Percentiles rank a stretch among this genome's conserved stretches.
phyloP scores from a whole-genome alignment of 2,113 vertebrate genomes.

The Nothobranchius kuhntae region DNA sequence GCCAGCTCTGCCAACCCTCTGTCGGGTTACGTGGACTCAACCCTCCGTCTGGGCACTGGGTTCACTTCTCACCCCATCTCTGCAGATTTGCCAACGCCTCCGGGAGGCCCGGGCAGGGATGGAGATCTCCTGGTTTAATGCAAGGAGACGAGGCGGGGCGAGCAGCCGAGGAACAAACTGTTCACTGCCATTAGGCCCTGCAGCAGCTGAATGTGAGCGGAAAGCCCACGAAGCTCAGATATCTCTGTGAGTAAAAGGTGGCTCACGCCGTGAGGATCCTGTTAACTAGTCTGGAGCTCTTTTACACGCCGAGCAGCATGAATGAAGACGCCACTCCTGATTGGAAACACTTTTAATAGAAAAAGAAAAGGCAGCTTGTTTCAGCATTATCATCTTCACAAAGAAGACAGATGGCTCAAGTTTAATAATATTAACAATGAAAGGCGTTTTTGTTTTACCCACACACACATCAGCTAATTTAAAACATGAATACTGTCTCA shows the following conservation, averaged over 20 bases:
- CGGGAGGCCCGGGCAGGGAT: constrained; percentile 57
- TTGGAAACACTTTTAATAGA: constrained; percentile 55
- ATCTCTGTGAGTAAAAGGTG: constrained; percentile 5
- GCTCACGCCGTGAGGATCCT: not conserved
- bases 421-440: constrained; percentile 18
- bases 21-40: constrained; percentile 7
- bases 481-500: constrained; percentile 36
- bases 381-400: constrained; percentile 46
- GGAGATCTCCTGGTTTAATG: constrained; percentile 48
- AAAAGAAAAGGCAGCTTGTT: constrained; percentile 59
- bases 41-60: constrained; percentile 43
- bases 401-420: constrained; percentile 51
- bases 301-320: not conserved
- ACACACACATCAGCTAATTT: not conserved
- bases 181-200: constrained; percentile 44
- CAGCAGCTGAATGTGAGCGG: not conserved
- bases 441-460: constrained; percentile 32
- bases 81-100: constrained; percentile 17
- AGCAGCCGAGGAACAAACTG: constrained; percentile 55
- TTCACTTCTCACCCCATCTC: constrained; percentile 28
- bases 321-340: constrained; percentile 25
- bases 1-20: constrained; percentile 13
- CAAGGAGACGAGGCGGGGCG: constrained; percentile 40
- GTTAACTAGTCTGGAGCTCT: constrained; percentile 15
- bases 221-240: not conserved